These are phyloP conservation scores for Tetramorium bicarinatum DNA, from an alignment of 2,888 invertebrate genomes.

Conservation along the genomic window DNA sequence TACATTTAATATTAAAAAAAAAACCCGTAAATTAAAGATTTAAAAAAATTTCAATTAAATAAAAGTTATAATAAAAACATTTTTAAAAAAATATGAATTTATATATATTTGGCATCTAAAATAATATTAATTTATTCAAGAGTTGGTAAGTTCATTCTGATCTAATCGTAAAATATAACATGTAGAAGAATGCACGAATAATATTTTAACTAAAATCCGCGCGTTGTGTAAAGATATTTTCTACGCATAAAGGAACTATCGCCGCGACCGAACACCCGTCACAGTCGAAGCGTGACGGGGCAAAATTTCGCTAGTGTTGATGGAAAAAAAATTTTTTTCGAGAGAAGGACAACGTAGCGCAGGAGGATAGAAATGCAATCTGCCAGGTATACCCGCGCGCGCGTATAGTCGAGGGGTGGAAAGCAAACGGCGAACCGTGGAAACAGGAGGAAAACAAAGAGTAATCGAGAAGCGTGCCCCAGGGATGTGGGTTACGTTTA, in stretches of 20 bases:
- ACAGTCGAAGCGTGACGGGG: conserved; percentile 50
- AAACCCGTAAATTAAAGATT: neutral
- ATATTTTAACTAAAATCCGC: neutral
- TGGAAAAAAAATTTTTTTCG: conserved; percentile 52
- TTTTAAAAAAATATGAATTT: neutral
- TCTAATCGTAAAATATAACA: neutral
- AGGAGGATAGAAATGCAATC: conserved; percentile 72
- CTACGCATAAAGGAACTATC: conserved; percentile 30
- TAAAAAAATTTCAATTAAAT: neutral
- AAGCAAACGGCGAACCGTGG: conserved; percentile 65
- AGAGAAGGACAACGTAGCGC: conserved; percentile 61
- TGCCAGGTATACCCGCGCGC: conserved; percentile 61
- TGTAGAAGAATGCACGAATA: neutral
- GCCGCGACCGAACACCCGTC: conserved; percentile 19
- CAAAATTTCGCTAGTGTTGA: conserved; percentile 71
- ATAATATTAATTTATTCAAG: neutral
- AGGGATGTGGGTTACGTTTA: conserved; percentile 75
- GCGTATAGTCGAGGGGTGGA: conserved; percentile 44
- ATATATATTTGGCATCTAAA: neutral
- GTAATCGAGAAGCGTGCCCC: conserved; percentile 75
- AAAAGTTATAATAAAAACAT: neutral
- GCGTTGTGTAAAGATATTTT: conserved; percentile 17
- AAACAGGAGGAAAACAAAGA: conserved; percentile 72
- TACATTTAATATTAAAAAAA: neutral
- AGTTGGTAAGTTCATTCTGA: neutral